Base-by-base conservation (phyloP, 2,888 invertebrate species). In the Belgica antarctica region DNA sequence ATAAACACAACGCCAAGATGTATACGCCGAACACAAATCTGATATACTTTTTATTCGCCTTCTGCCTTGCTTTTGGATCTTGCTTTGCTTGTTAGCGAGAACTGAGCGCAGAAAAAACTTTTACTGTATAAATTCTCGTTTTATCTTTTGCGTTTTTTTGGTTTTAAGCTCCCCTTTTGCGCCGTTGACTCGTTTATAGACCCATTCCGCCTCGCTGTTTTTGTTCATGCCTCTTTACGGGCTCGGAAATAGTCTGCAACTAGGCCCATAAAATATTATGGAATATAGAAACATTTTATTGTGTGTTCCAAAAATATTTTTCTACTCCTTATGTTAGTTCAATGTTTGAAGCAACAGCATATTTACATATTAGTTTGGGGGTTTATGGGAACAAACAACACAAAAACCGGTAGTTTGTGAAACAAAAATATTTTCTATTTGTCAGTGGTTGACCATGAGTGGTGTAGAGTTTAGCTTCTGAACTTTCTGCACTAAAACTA, bases 61-160 rank as follows among this genome's bases (percentile, higher is more conserved):
- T n/a, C n/a, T 2, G 41, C 41, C 10, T 41, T 41, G 3, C 41
- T 41, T 41, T 15, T 15, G 41, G 41, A 41, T n/a, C 41, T 41
- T 41, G 41, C 15, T 41, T 41, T 5, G n/a, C 41, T 41, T 15
- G 10, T 41, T 12, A n/a, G n/a, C n/a, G 41, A 41, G 15, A 15
- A 41, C n/a, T 41, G 41, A 41, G 41, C 8, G 34, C 7, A 12
- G 34, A 34, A 34, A 34, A 34, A 41, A n/a, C 41, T 41, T n/a
- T n/a, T 15, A 41, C 41, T 41, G 41, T 15, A 41, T 41, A 41
- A 41, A 41, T 41, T 41, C n/a, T n/a, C n/a, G n/a, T n/a, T 41
- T 41, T 41, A 41, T 41, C 41, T 41, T 41, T 41, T 41, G 41
- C 41, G 12, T 41, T n/a, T 41, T 41, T 41, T n/a, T 41, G n/a